Percentiles rank a stretch among this genome's conserved stretches.
phyloP scores from a whole-genome alignment of 2,888 invertebrate species.

The Macrophya annulata region DNA sequence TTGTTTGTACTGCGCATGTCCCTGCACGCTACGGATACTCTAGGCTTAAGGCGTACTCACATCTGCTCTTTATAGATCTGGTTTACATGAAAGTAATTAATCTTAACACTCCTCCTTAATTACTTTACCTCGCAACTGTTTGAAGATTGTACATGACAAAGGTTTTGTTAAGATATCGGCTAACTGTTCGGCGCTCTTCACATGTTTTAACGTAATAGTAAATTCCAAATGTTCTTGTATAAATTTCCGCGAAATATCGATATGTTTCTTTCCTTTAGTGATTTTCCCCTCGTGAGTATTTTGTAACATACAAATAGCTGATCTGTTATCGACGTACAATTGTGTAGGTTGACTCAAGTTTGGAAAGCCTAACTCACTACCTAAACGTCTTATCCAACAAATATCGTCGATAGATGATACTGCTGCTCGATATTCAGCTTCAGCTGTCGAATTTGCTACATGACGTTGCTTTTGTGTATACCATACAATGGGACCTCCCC shows the following conservation, averaged over 20 bases:
- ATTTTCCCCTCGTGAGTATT: conserved; percentile 68
- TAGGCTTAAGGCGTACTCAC: too few species aligned
- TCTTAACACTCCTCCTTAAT: conserved; percentile 64
- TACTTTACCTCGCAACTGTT: conserved; percentile 61
- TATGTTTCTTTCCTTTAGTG: conserved; percentile 70
- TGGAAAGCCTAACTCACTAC: conserved; percentile 62
- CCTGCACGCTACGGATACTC: too few species aligned
- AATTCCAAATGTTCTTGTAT: conserved; percentile 67
- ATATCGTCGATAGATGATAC: conserved; percentile 68
- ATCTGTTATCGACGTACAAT: conserved; percentile 67
- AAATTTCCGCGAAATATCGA: conserved; percentile 68
- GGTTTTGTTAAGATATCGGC: conserved; percentile 68
- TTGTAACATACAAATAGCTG: conserved; percentile 69
- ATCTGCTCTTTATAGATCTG: too few species aligned
- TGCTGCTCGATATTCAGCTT: conserved; percentile 71
- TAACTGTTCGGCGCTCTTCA: conserved; percentile 66
- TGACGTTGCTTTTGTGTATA: conserved; percentile 62
- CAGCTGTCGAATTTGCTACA: conserved; percentile 67
- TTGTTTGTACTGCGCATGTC: too few species aligned
- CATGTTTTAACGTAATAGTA: conserved; percentile 64
- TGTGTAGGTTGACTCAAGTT: conserved; percentile 63
- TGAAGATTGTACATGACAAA: conserved; percentile 60
- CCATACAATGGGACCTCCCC: conserved; percentile 69
- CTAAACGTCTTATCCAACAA: conserved; percentile 67
- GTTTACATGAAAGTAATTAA: conserved; percentile 37